phyloP scores from a whole-genome alignment of 1,140 invertebrate species.

The Bombus ignitus region DNA sequence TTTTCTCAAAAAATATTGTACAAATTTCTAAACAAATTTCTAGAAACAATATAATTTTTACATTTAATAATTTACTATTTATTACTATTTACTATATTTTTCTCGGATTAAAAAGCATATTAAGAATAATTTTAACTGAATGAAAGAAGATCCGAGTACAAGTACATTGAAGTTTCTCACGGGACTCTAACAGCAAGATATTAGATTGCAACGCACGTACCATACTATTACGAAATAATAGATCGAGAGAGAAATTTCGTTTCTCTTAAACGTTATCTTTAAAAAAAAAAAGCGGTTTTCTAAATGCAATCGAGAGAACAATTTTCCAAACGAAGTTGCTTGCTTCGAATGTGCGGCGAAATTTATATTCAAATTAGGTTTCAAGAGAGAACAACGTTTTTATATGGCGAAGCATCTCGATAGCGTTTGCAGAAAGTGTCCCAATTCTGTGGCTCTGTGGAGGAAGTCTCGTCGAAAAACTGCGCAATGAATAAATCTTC shows the following conservation, averaged over 20 bases:
- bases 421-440: slow-evolving; percentile 5
- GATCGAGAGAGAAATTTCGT: too few species aligned
- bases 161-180: too few species aligned
- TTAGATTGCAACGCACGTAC: too few species aligned
- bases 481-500: slow-evolving; percentile 14
- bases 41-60: too few species aligned
- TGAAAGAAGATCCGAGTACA: too few species aligned
- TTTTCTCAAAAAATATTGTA: background rate
- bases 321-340: background rate
- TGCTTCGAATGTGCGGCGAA: background rate
- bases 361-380: slow-evolving; percentile 29
- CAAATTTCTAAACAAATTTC: background rate
- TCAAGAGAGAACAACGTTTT: background rate
- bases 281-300: background rate
- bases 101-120: too few species aligned
- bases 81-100: too few species aligned
- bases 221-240: too few species aligned
- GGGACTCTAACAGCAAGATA: too few species aligned
- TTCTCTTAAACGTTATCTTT: background rate
- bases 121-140: too few species aligned
- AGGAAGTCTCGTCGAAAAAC: background rate
- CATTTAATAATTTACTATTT: too few species aligned
- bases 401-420: background rate
- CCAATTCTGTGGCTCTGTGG: background rate
- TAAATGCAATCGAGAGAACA: background rate